Percentiles rank a stretch among this genome's conserved stretches.
These are phyloP conservation scores for Opisthograptis luteolata DNA, from an alignment of 2,888 invertebrate species.

Conservation along the genomic window DNA sequence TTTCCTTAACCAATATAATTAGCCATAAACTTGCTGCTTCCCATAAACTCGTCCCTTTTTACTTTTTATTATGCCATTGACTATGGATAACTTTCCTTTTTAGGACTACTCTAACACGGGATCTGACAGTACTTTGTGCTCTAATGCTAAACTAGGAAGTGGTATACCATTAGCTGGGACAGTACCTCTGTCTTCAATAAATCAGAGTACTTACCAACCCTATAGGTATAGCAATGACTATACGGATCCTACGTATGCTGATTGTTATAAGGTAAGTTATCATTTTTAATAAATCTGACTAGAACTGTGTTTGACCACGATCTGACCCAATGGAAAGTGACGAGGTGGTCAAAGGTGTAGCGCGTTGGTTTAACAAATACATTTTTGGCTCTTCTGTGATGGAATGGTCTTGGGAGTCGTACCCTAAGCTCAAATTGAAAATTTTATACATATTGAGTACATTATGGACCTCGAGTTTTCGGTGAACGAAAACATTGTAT, in stretches of 20 bases:
- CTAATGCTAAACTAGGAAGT: conserved; percentile 80
- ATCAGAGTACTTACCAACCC: conserved; percentile 79
- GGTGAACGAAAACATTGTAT: no score
- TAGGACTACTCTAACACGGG: conserved; percentile 61
- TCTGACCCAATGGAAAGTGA: no score
- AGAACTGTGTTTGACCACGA: no score
- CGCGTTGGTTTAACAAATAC: no score
- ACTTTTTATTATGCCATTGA: conserved; percentile 11
- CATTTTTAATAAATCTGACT: no score
- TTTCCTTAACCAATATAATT: conserved; percentile 6
- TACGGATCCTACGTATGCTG: conserved; percentile 91
- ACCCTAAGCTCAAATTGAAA: no score
- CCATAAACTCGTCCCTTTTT: conserved; percentile 1
- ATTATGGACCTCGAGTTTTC: no score
- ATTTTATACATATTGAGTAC: no score
- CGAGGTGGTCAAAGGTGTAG: no score
- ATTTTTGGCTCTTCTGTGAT: no score
- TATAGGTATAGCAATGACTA: conserved; percentile 90
- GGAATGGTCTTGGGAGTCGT: no score
- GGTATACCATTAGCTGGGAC: conserved; percentile 91
- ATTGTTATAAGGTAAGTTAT: conserved; percentile 83
- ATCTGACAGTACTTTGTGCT: conserved; percentile 72
- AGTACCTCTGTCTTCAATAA: conserved; percentile 89
- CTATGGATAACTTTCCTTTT: conserved; percentile 17
- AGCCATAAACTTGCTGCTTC: conserved; percentile 6